Conservation (phyloP, 2,888 invertebrate species). For the Chydorus sphaericus region DNA sequence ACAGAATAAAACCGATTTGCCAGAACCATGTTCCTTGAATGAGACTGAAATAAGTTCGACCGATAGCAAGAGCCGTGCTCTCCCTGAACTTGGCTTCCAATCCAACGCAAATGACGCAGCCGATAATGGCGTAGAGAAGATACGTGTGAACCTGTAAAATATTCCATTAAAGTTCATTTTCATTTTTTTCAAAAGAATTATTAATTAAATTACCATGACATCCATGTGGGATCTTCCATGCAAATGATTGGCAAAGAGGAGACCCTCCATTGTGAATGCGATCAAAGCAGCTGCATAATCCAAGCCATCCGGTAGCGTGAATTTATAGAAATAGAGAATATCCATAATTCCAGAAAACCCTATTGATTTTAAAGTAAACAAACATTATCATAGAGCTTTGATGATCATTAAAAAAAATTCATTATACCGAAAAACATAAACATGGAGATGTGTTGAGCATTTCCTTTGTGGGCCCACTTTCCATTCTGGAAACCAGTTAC, state of each 20-base stretch:
- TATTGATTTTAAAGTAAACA: background rate
- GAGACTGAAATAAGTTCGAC: slow-evolving; percentile 29
- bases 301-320: slow-evolving; percentile 27
- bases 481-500: slow-evolving; percentile 28
- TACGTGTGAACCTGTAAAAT: slow-evolving; percentile 34
- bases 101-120: slow-evolving; percentile 24
- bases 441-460: slow-evolving; percentile 38
- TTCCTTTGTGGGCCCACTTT: slow-evolving; percentile 27
- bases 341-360: slow-evolving; percentile 29
- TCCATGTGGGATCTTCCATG: slow-evolving; percentile 31
- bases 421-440: slow-evolving; percentile 32
- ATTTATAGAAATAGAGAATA: slow-evolving; percentile 26
- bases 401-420: background rate
- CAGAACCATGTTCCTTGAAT: slow-evolving; percentile 39
- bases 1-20: slow-evolving; percentile 35
- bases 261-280: slow-evolving; percentile 31
- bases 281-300: slow-evolving; percentile 30
- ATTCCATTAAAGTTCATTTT: background rate
- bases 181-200: background rate
- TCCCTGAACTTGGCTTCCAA: slow-evolving; percentile 29
- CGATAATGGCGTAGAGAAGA: slow-evolving; percentile 29
- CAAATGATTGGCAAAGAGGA: slow-evolving; percentile 34
- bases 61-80: slow-evolving; percentile 27
- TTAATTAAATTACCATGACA: slow-evolving; percentile 22
- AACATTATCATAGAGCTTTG: background rate